Evolutionary conservation across 37 sponge, comb jelly and placozoan genomes (phyloP), one percentile per base, ranked within the genome.

Genomic region (Beroe forskalii): DNA sequence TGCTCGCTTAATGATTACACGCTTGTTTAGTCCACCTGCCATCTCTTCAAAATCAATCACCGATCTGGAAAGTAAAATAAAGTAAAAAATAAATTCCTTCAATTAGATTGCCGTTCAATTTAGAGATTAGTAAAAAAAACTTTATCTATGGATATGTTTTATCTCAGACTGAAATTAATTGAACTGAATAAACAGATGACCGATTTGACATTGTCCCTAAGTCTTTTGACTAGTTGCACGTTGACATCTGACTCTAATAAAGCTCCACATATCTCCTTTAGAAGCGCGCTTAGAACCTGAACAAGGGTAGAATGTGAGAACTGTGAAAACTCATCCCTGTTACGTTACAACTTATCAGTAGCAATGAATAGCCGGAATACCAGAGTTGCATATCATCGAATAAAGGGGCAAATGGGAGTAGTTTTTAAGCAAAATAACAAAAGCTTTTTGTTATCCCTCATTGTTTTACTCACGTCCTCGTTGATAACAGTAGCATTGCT

Each of bases 201-300:
- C 0, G 66, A 93, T 93, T 89, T 95, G 75, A 97, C 94, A 91
- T 97, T 97, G 89, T 95, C 90, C 41, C 96, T 43, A 69, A 97
- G 90, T 61, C 93, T 67, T 32, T 92, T 92, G 32, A 97, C 98
- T 37, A 97, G 93, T 62, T 93, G 93, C 22, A 97, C 95, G 61
- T 97, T 97, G 48, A 97, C 98, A 90, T 97, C 98, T 41, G 96
- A 94, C 48, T 97, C 98, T 31, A 97, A 90, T 17, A 97, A 92
- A 91, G 98, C 98, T 8, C 91, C 93, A 67, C 98, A 97, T 60
- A 97, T 97, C 94, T 97, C 98, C 91, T 97, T 96, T 76, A 97
- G 93, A 92, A 97, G 92, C 43, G 92, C 95, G 80, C 93, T 91
- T 0, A 97, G 92, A 0, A 97, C 96, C 97, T 97, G 91, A 37